Conservation (phyloP, 2,888 invertebrate genomes). For the Sthenelais limicola region DNA sequence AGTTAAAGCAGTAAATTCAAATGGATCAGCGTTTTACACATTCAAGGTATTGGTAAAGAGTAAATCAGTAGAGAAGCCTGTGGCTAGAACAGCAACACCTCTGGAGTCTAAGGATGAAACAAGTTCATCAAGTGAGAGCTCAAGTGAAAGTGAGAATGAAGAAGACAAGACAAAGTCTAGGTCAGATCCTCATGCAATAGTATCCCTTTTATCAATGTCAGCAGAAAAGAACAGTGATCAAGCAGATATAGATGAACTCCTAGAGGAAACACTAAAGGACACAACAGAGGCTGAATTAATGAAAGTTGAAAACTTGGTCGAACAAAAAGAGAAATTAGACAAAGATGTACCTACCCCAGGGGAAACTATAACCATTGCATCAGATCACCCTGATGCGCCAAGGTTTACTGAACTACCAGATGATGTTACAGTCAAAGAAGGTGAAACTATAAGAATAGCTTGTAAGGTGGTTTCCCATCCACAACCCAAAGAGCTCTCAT, state of each 20-base stretch:
- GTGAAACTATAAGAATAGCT: constrained; percentile 18
- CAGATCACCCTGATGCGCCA: constrained; percentile 16
- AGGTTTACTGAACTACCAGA: constrained; percentile 11
- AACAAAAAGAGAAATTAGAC: not conserved
- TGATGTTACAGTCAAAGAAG: not conserved
- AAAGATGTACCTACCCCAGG: not conserved
- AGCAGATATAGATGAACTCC: not conserved
- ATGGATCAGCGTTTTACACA: constrained; percentile 54
- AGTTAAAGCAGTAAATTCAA: constrained; percentile 57
- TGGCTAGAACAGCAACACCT: no score
- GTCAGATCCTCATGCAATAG: no score
- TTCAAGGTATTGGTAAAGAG: no score
- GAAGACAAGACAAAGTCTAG: no score
- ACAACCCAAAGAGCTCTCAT: constrained; percentile 60
- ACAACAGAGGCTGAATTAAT: not conserved
- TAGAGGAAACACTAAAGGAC: not conserved
- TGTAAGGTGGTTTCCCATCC: constrained; percentile 43
- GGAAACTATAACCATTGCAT: constrained; percentile 6
- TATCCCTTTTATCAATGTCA: not conserved
- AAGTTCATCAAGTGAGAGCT: no score
- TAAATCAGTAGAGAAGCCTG: no score
- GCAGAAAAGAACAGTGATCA: not conserved
- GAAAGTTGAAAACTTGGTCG: not conserved
- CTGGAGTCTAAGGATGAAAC: no score
- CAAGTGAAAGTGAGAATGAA: no score